Conservation (phyloP, 2,888 invertebrate species). For the Desoria tigrina region DNA sequence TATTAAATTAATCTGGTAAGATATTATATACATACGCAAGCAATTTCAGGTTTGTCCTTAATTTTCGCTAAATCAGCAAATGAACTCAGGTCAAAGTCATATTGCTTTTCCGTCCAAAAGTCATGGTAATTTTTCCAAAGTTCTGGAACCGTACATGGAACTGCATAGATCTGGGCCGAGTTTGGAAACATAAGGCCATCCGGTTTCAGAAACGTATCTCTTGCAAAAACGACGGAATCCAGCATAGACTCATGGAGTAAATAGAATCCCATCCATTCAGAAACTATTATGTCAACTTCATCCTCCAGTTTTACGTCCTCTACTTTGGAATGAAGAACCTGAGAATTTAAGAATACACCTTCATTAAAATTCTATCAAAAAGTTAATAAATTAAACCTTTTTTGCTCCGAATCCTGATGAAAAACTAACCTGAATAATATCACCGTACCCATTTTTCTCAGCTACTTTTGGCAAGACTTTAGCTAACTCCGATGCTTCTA, state of each 20-base stretch:
- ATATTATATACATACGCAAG: conserved; percentile 60
- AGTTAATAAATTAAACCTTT: neutral
- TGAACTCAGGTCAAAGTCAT: conserved; percentile 74
- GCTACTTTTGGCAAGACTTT: conserved; percentile 67
- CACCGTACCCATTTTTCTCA: conserved; percentile 69
- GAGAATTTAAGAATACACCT: conserved; percentile 3
- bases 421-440: conserved; percentile 65
- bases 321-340: conserved; percentile 73
- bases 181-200: conserved; percentile 76
- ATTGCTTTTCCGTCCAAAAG: conserved; percentile 72
- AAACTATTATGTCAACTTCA: conserved; percentile 84
- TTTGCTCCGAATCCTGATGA: too few species aligned
- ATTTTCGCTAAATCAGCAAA: conserved; percentile 62
- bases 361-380: neutral
- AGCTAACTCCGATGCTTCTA: conserved; percentile 76
- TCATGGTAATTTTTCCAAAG: conserved; percentile 57
- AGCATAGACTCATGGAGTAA: conserved; percentile 93
- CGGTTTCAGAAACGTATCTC: conserved; percentile 75
- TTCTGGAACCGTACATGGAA: conserved; percentile 61
- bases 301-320: conserved; percentile 72
- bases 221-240: conserved; percentile 79
- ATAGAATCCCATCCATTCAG: conserved; percentile 99
- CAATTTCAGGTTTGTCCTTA: conserved; percentile 70
- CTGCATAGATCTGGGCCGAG: conserved; percentile 68
- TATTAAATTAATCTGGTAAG: neutral